These are phyloP conservation scores for Cydia strobilella DNA, from an alignment of 1,140 invertebrate genomes.

Conservation along the genomic window DNA sequence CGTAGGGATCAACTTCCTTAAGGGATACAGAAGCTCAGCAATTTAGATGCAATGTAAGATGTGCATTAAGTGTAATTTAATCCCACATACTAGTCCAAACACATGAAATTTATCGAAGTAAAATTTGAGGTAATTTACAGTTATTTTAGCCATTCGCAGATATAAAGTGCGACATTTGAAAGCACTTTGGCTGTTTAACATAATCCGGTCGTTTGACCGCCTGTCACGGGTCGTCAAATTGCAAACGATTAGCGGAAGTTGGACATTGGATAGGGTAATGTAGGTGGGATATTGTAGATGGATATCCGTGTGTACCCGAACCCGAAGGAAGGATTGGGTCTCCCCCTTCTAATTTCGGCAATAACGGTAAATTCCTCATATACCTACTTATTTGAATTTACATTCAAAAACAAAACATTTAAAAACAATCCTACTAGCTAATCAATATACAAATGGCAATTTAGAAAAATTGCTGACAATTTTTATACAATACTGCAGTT, in stretches of 20 bases:
- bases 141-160: background rate
- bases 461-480: constrained; percentile 6
- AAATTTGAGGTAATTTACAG: background rate
- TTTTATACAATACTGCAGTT: background rate
- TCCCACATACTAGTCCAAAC: background rate
- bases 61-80: background rate
- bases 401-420: no score
- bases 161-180: background rate
- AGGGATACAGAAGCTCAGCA: background rate
- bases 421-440: no score
- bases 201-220: constrained; percentile 8
- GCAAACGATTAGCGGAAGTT: constrained; percentile 4
- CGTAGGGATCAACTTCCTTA: constrained; percentile 2
- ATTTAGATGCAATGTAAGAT: background rate
- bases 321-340: background rate
- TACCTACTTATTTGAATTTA: no score
- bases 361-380: no score
- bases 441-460: constrained; percentile 24
- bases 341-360: background rate
- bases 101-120: background rate
- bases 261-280: background rate
- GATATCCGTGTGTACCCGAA: background rate
- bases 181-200: background rate
- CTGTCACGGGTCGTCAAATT: constrained; percentile 16
- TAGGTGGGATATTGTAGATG: background rate